Percentiles rank a stretch among this genome's conserved stretches.
These are phyloP conservation scores for Crocidura indochinensis DNA, from an alignment of 2,797 vertebrate species.

Conservation along the genomic window DNA sequence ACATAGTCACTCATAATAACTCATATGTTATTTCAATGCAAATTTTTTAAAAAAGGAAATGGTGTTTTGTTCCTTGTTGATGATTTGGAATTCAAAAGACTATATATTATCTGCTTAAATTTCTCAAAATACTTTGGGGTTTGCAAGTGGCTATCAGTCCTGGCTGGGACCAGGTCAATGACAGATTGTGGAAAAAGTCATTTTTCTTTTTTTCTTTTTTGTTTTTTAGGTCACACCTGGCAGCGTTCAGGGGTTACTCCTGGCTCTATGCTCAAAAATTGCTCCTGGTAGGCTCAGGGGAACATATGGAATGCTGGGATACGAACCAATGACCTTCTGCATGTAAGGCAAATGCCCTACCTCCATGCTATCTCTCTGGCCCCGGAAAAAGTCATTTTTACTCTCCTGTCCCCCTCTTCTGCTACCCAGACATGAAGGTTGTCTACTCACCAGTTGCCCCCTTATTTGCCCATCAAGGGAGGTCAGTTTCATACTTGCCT, in stretches of 20 bases:
- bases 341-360: no score
- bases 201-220: no score
- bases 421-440: not conserved
- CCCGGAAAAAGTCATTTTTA: not conserved
- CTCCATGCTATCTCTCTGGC: no score
- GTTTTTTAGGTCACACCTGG: no score
- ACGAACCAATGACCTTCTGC: no score
- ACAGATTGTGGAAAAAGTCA: not conserved
- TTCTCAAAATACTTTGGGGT: not conserved
- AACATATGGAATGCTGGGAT: no score
- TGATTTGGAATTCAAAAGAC: not conserved
- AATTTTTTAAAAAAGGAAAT: no score
- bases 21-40: no score
- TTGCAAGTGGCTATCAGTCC: not conserved
- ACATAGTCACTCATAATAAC: no score
- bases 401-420: not conserved
- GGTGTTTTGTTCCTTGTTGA: not conserved
- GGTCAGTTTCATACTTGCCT: not conserved
- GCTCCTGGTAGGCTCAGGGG: no score
- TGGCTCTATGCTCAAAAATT: no score
- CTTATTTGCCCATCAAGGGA: not conserved
- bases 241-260: no score
- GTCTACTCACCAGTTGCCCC: not conserved
- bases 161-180: not conserved
- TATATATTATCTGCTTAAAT: not conserved